phyloP scores from a whole-genome alignment of 2,113 vertebrate genomes.

The rabbit (Oryctolagus cuniculus) region mOryCun1.1 NC_091438.1:105168001-105168500 shows the following conservation, averaged over 20 bases:
- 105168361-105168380: conserved; percentile 12
- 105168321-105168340: background rate
- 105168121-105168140: background rate
- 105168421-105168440: background rate
- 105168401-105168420: background rate
- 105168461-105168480: background rate
- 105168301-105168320: conserved; percentile 25
- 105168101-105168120: background rate
- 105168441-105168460: conserved; percentile 26
- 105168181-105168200: background rate
- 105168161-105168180: background rate
- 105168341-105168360: background rate
- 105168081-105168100: background rate
- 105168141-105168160: background rate
- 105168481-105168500: background rate
- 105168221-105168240: background rate
- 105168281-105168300: background rate
- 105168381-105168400: background rate
- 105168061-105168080: background rate
- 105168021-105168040: background rate
- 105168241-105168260: background rate
- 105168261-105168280: background rate
- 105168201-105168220: background rate
- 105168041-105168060: background rate
- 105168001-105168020: background rate